Percentiles rank a stretch among this genome's conserved stretches.
These are phyloP conservation scores for Cataglyphis cursor DNA, from an alignment of 2,888 invertebrate species.

Conservation along the genomic window DNA sequence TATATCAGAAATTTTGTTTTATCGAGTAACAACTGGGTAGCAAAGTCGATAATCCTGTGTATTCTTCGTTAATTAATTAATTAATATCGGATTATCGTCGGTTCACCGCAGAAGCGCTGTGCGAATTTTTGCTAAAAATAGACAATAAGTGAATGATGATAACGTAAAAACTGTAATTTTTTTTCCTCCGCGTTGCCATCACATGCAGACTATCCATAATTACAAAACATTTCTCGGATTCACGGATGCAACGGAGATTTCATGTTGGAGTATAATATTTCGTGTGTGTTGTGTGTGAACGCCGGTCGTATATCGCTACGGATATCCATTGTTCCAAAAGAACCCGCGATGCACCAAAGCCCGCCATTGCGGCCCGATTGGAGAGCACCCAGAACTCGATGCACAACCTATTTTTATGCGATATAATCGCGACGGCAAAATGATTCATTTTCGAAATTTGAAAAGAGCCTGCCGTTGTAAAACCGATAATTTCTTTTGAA, in stretches of 20 bases:
- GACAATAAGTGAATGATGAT: not conserved
- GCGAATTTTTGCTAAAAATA: slow-evolving; percentile 7
- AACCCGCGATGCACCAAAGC: slow-evolving; percentile 22
- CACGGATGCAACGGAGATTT: not conserved
- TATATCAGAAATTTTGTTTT: not conserved
- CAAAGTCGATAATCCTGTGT: not conserved
- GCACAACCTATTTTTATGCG: slow-evolving; percentile 17
- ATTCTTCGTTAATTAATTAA: slow-evolving; percentile 30
- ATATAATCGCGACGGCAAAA: slow-evolving; percentile 1
- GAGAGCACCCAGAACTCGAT: slow-evolving; percentile 17
- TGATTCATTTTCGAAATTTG: slow-evolving; percentile 6
- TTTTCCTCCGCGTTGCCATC: not conserved
- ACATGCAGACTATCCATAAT: not conserved
- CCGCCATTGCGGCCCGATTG: slow-evolving; percentile 25
- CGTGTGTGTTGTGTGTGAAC: not conserved
- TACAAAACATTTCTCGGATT: slow-evolving; percentile 27
- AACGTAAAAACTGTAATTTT: slow-evolving; percentile 12
- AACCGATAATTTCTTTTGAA: not conserved
- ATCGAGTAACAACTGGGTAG: not conserved
- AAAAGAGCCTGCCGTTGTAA: not conserved
- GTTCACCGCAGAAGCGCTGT: not conserved
- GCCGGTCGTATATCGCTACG: not conserved
- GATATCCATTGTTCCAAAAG: slow-evolving; percentile 36
- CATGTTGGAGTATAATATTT: slow-evolving; percentile 27
- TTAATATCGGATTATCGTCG: slow-evolving; percentile 16